phyloP scores from a whole-genome alignment of 2,888 invertebrate genomes.

The Coremacera marginata region DNA sequence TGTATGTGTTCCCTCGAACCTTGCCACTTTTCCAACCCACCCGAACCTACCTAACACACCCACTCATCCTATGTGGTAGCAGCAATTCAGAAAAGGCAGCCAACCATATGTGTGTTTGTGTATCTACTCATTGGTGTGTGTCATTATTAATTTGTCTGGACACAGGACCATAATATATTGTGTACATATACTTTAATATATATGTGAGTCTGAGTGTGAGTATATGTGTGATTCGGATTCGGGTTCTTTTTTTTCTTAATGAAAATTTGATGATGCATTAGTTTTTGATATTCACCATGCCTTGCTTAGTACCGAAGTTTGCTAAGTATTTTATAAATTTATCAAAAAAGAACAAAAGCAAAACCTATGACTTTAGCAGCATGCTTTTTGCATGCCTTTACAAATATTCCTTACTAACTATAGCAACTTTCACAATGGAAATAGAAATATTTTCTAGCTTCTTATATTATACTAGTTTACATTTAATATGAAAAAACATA shows the following conservation, averaged over 20 bases:
- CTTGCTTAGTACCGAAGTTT: not conserved
- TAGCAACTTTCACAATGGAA: no score
- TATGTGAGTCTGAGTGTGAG: not conserved
- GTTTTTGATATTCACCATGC: slow-evolving; percentile 14
- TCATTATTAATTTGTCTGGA: slow-evolving; percentile 36
- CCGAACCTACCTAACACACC: not conserved
- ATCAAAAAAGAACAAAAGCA: not conserved
- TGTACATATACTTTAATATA: not conserved
- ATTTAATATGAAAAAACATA: no score
- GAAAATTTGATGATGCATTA: slow-evolving; percentile 36
- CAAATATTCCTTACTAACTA: no score
- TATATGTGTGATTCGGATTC: not conserved
- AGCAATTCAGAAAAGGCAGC: not conserved
- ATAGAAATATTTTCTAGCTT: not conserved
- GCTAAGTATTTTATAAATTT: not conserved
- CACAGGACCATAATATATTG: not conserved
- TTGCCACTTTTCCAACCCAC: not conserved
- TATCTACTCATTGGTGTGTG: slow-evolving; percentile 23
- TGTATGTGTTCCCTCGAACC: not conserved
- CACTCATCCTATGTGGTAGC: not conserved
- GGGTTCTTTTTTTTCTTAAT: slow-evolving; percentile 11
- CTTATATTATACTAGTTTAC: not conserved
- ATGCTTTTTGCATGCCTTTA: no score
- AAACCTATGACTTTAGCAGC: no score
- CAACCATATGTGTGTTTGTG: not conserved